Conservation (phyloP, 2,888 invertebrate species). For the Tenthredo amoena region DNA sequence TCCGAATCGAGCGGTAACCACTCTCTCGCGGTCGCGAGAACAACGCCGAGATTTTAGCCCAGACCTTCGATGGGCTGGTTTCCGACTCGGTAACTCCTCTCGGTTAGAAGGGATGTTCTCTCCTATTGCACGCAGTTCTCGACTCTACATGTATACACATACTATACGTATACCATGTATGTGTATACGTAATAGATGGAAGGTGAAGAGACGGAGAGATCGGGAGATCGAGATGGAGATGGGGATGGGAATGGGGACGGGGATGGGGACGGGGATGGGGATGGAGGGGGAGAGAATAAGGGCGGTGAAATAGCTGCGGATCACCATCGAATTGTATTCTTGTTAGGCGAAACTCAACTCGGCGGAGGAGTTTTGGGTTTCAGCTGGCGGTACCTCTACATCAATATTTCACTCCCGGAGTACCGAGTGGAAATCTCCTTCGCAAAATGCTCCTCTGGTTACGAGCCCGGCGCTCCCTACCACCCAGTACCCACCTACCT, state of each 20-base stretch:
- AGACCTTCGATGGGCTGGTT: conserved; percentile 16
- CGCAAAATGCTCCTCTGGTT: conserved; percentile 2
- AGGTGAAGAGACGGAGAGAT: background rate
- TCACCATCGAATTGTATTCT: conserved; percentile 37
- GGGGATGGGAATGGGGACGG: background rate
- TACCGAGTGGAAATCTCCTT: conserved; percentile 16
- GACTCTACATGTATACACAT: background rate
- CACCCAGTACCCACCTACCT: background rate
- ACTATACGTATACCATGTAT: too few species aligned
- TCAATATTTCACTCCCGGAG: conserved; percentile 22
- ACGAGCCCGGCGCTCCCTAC: background rate
- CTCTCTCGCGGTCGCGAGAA: conserved; percentile 3
- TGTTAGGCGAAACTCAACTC: conserved; percentile 23
- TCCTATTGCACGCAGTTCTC: background rate
- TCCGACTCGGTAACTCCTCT: conserved; percentile 21
- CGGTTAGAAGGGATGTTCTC: conserved; percentile 6
- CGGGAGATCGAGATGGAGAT: background rate
- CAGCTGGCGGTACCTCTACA: conserved; percentile 5
- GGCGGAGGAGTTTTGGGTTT: background rate
- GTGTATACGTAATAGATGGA: background rate
- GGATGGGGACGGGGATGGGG: too few species aligned
- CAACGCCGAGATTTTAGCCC: conserved; percentile 29
- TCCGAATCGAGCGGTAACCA: background rate
- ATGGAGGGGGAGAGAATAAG: background rate
- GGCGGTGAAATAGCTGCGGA: conserved; percentile 21